Evolutionary conservation across 1,140 invertebrate genomes (phyloP).

Genomic region (Lordiphosa mommai): DNA sequence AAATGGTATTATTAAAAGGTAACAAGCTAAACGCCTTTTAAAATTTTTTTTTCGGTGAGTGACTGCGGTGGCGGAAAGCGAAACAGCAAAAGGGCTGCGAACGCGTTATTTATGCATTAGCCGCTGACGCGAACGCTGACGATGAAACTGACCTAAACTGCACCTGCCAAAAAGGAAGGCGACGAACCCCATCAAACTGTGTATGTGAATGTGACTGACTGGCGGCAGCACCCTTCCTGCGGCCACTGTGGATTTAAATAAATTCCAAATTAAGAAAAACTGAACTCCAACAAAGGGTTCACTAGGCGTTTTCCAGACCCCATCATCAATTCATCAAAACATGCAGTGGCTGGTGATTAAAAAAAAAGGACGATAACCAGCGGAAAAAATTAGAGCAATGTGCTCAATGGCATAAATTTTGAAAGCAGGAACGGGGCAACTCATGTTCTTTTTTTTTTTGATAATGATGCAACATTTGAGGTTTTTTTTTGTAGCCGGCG

Average conservation of each 20-base stretch:
- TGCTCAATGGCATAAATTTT: slow-evolving; percentile 75
- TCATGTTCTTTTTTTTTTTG: slow-evolving; percentile 25
- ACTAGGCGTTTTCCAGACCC: slow-evolving; percentile 56
- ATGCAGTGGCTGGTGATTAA: slow-evolving; percentile 49
- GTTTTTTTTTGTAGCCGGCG: slow-evolving; percentile 61
- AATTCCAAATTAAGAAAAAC: slow-evolving; percentile 78
- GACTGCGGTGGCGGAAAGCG: slow-evolving; percentile 18
- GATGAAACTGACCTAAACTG: slow-evolving; percentile 26
- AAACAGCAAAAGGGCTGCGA: slow-evolving; percentile 18
- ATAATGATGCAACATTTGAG: slow-evolving; percentile 76
- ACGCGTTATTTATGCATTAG: slow-evolving; percentile 73
- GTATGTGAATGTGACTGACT: slow-evolving; percentile 22
- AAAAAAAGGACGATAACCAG: slow-evolving; percentile 74
- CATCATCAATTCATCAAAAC: slow-evolving; percentile 79
- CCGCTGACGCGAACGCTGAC: too few species aligned
- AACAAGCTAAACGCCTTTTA: slow-evolving; percentile 76
- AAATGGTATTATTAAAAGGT: slow-evolving; percentile 77
- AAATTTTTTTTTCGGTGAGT: slow-evolving; percentile 57
- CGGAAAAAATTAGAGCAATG: slow-evolving; percentile 77
- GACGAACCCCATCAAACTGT: slow-evolving; percentile 36
- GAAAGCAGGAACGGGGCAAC: slow-evolving; percentile 2
- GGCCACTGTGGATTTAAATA: slow-evolving; percentile 67
- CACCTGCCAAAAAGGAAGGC: slow-evolving; percentile 65
- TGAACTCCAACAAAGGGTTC: slow-evolving; percentile 36
- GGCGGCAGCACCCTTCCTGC: slow-evolving; percentile 26